Percentiles rank a stretch among this genome's conserved stretches.
Conservation (phyloP, 2,113 vertebrate species). For the Eubucco bourcierii region DNA sequence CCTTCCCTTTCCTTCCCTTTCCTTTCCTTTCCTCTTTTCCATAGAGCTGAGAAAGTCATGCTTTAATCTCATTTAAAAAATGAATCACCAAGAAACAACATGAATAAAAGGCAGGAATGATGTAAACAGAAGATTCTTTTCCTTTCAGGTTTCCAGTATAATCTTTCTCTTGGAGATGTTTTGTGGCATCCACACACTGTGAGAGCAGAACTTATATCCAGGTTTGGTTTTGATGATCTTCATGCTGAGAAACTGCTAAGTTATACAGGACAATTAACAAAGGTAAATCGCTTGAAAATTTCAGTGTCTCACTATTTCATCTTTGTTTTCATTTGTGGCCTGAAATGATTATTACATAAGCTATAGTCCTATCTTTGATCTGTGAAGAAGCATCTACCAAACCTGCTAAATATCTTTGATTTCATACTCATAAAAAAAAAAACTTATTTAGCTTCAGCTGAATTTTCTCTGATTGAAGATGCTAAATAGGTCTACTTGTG, state of each 20-base stretch:
- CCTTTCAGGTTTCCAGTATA: conserved; percentile 47
- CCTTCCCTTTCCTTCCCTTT: no score
- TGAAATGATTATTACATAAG: not conserved
- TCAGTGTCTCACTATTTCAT: not conserved
- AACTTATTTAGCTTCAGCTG: not conserved
- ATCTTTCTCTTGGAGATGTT: conserved; percentile 28
- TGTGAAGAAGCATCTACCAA: not conserved
- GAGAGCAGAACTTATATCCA: conserved; percentile 50
- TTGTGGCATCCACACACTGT: conserved; percentile 48
- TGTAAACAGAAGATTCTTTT: not conserved
- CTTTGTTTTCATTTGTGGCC: not conserved
- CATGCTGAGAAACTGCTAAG: conserved; percentile 38
- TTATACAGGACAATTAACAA: conserved; percentile 33
- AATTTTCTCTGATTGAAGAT: not conserved
- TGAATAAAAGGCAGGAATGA: not conserved
- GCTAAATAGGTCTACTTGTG: not conserved
- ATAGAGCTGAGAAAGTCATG: not conserved
- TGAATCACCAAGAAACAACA: not conserved
- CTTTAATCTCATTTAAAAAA: not conserved
- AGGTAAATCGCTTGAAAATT: conserved; percentile 34
- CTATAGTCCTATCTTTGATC: not conserved
- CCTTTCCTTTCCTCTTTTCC: no score
- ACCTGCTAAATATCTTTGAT: not conserved
- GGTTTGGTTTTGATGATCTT: conserved; percentile 52
- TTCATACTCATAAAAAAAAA: not conserved